These are phyloP conservation scores for Linyphia triangularis DNA, from an alignment of 2,888 invertebrate genomes.

Conservation along the genomic window DNA sequence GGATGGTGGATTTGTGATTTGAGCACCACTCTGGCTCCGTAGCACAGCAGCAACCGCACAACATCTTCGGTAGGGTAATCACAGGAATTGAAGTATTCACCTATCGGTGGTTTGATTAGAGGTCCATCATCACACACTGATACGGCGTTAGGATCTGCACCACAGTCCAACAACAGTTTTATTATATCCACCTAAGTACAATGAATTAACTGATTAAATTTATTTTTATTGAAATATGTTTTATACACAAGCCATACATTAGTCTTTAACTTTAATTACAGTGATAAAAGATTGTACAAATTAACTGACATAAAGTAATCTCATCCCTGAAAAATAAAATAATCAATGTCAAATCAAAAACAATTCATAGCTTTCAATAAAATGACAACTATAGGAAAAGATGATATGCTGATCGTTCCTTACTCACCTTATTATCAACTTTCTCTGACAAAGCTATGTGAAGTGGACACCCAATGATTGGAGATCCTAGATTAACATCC, in stretches of 20 bases:
- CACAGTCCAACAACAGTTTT: conserved; percentile 80
- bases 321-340: too few species aligned
- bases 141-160: conserved; percentile 83
- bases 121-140: conserved; percentile 86
- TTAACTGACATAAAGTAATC: too few species aligned
- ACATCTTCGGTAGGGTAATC: conserved; percentile 85
- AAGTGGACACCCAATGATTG: conserved; percentile 89
- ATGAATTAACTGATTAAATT: not conserved
- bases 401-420: too few species aligned
- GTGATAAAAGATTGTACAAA: too few species aligned
- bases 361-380: too few species aligned
- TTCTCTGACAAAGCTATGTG: conserved; percentile 86
- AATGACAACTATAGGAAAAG: too few species aligned
- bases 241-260: too few species aligned
- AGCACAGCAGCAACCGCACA: conserved; percentile 85
- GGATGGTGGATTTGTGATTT: conserved; percentile 89
- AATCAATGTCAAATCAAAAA: too few species aligned
- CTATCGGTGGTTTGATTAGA: conserved; percentile 87
- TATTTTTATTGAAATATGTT: too few species aligned
- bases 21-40: conserved; percentile 84
- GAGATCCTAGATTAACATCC: conserved; percentile 88
- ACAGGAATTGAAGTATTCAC: conserved; percentile 88
- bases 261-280: too few species aligned
- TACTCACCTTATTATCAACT: conserved; percentile 85
- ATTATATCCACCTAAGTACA: conserved; percentile 77